Evolutionary conservation across 2,888 invertebrate species (phyloP).

Genomic region (Agonopterix arenella): DNA sequence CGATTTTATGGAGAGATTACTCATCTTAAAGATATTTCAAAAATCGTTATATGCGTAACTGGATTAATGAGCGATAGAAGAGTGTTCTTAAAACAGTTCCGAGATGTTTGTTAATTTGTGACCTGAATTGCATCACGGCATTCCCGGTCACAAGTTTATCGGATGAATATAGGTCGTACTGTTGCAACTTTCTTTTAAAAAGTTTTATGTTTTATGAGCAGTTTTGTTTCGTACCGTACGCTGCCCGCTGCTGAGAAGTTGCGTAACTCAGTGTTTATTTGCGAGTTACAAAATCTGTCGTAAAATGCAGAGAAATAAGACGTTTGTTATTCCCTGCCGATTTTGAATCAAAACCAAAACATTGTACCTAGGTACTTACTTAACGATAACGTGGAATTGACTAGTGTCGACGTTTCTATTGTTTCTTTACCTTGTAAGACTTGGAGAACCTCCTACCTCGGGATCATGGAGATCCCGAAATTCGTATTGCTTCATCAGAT

Average conservation of each 20-base stretch:
- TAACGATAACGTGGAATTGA: too few relatives aligned
- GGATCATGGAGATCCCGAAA: too few relatives aligned
- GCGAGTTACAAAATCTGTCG: neutral
- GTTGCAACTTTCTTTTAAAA: slow-evolving; percentile 27
- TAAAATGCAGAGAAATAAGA: neutral
- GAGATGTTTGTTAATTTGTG: slow-evolving; percentile 34
- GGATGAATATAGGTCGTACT: slow-evolving; percentile 36
- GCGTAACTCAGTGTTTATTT: neutral
- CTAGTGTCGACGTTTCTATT: too few relatives aligned
- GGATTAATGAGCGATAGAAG: slow-evolving; percentile 18
- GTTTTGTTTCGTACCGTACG: neutral
- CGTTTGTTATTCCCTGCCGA: too few relatives aligned
- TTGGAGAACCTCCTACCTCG: too few relatives aligned
- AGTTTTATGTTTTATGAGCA: slow-evolving; percentile 7
- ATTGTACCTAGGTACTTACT: too few relatives aligned
- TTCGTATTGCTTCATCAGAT: too few relatives aligned
- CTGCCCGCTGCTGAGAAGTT: neutral
- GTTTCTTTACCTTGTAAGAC: too few relatives aligned
- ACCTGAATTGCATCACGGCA: slow-evolving; percentile 31
- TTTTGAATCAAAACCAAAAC: too few relatives aligned
- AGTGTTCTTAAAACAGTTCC: slow-evolving; percentile 19
- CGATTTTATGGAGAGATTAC: too few relatives aligned
- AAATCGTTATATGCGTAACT: slow-evolving; percentile 12
- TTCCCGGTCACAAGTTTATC: slow-evolving; percentile 27
- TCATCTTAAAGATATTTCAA: neutral